Conservation (phyloP, 2,888 invertebrate genomes). For the Periphyllus acericola region DNA sequence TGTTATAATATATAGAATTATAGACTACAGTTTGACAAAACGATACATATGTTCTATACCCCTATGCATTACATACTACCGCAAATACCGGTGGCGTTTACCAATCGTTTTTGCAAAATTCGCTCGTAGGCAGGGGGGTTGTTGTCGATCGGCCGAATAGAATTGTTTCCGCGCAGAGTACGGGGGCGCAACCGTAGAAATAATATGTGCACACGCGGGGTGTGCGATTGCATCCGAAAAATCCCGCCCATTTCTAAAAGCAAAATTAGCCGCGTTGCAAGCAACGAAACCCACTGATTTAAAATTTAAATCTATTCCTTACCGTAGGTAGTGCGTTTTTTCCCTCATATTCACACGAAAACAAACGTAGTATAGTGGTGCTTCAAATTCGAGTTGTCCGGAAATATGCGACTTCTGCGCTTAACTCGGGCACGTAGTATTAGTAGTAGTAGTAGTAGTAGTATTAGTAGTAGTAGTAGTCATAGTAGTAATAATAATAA, state of each 20-base stretch:
- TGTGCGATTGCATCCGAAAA: background rate
- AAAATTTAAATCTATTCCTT: too few species aligned
- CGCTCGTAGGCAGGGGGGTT: background rate
- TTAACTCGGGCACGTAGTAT: too few species aligned
- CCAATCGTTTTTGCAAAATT: background rate
- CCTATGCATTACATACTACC: background rate
- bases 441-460: too few species aligned
- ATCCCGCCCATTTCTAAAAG: background rate
- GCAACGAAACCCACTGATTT: too few species aligned
- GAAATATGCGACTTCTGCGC: too few species aligned
- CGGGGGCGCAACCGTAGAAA: background rate
- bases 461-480: too few species aligned
- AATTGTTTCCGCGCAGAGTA: background rate
- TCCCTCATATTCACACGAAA: too few species aligned
- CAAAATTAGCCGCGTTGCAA: too few species aligned
- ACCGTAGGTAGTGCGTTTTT: too few species aligned
- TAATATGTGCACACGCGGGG: background rate
- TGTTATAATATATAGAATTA: background rate
- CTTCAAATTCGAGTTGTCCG: too few species aligned
- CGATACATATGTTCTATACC: background rate
- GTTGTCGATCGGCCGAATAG: background rate
- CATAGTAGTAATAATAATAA: too few species aligned
- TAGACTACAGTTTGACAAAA: background rate
- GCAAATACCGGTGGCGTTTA: background rate
- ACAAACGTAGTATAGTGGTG: too few species aligned